phyloP scores from a whole-genome alignment of 2,888 invertebrate genomes.

The Lycophotia porphyrea region DNA sequence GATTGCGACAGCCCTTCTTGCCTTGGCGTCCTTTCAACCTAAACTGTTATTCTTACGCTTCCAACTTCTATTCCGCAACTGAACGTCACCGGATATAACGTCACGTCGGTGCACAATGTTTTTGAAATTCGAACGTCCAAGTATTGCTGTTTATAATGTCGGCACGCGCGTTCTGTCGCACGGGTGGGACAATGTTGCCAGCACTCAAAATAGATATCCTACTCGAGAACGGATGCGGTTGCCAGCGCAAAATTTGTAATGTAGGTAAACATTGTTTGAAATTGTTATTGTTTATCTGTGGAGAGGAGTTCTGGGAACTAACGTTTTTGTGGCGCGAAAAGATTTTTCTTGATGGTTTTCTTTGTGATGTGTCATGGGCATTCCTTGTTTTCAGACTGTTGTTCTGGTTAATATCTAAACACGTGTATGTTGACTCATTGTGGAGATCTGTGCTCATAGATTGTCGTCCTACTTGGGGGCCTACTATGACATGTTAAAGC shows the following conservation, averaged over 20 bases:
- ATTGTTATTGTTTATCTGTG: constrained; percentile 72
- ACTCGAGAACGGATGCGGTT: constrained; percentile 71
- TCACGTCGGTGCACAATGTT: constrained; percentile 86
- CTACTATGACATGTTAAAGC: too few relatives aligned
- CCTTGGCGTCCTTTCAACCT: constrained; percentile 52
- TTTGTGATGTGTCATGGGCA: constrained; percentile 33
- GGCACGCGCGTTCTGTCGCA: constrained; percentile 88
- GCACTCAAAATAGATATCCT: constrained; percentile 83
- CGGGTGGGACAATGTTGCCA: constrained; percentile 87
- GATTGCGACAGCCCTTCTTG: constrained; percentile 40
- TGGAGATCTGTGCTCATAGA: neutral
- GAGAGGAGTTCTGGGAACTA: constrained; percentile 61
- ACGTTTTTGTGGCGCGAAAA: constrained; percentile 46
- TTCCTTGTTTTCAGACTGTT: constrained; percentile 23
- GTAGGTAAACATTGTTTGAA: constrained; percentile 69
- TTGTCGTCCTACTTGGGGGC: neutral
- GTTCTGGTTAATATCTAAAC: constrained; percentile 21
- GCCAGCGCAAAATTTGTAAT: constrained; percentile 66
- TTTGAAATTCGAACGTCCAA: constrained; percentile 88
- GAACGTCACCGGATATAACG: constrained; percentile 88
- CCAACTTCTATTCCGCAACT: constrained; percentile 64
- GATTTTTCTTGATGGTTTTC: constrained; percentile 15
- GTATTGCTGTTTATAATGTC: constrained; percentile 85
- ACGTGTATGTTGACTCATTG: constrained; percentile 1
- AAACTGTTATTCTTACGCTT: constrained; percentile 60